Conservation (phyloP, 2,113 vertebrate genomes). For the Brienomyrus brachyistius region DNA sequence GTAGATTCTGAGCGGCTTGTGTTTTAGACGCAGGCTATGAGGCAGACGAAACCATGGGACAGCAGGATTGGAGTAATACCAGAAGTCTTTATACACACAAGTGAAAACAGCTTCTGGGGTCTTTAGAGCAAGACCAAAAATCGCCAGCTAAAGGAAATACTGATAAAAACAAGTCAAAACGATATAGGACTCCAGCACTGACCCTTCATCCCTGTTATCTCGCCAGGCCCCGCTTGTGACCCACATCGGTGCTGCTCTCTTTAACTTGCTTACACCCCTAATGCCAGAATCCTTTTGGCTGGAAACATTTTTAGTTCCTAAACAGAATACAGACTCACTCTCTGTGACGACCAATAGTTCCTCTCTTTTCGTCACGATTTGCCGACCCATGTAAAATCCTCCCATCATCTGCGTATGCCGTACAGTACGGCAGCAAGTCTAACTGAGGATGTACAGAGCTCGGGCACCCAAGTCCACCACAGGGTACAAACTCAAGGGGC, state of each 20-base stretch:
- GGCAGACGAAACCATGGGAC: neutral
- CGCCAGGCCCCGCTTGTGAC: neutral
- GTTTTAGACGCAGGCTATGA: neutral
- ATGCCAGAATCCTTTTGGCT: neutral
- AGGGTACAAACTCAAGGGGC: neutral
- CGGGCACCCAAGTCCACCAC: neutral
- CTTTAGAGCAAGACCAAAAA: neutral
- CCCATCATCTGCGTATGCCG: neutral
- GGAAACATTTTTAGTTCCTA: neutral
- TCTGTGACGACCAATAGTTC: neutral
- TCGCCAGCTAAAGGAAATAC: neutral
- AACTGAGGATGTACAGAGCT: neutral
- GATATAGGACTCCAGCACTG: neutral
- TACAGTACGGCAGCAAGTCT: neutral
- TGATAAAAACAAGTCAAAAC: neutral
- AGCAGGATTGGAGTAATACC: neutral
- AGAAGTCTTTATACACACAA: neutral
- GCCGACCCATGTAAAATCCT: neutral
- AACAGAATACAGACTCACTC: neutral
- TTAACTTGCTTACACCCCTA: neutral
- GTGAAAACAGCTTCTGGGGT: neutral
- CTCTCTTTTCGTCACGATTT: neutral
- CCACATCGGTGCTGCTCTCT: neutral
- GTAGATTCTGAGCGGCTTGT: neutral
- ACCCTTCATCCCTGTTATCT: neutral